Base-by-base conservation (phyloP, 2,797 vertebrate species). In the Neosalanx taihuensis region DNA sequence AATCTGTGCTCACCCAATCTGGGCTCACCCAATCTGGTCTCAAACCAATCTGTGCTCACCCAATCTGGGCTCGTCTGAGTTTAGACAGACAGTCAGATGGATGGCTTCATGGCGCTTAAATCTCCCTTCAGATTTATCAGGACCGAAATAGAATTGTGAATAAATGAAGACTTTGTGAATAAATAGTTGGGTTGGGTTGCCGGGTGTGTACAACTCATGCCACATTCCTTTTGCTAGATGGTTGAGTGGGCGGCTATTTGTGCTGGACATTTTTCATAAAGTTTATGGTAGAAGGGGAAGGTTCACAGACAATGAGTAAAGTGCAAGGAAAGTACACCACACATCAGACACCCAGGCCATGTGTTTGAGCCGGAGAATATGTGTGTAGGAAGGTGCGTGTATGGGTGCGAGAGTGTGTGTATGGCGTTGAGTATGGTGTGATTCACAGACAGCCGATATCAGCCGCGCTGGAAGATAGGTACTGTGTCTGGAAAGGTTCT, bases 111-210 rank as follows among this genome's bases (percentile, higher is more conserved):
- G 53, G n/a, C 73, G 73, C 23, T 71, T 53, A 31, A 46, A 81
- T 81, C 83, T 84, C 83, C 79, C 77, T 74, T 83, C 78, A 67
- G 73, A 75, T 72, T 87, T 85, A 87, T 88, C 87, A 87, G 75
- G 86, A 85, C 83, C 86, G 87, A 85, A 88, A 89, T 84, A 82
- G 83, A 76, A 78, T 80, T 73, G 56, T 9, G 29, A 23, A 46
- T 46, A 46, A 13, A 46, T 46, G 13, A 46, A 46, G 41, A 12
- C 9, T 26, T 26, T 26, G 23, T 26, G 23, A 26, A 26, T 26
- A 26, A 26, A 26, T 12, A 46, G 41, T 46, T 1, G 12, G n/a
- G n/a, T 46, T 46, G 10, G 41, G 41, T 41, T 41, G 37, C 41
- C 12, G 41, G 41, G 41, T 46, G 9, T 46, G 10, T 12, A 13